These are phyloP conservation scores for Buphagus erythrorhynchus DNA, from an alignment of 2,797 vertebrate species.

Conservation along the genomic window DNA sequence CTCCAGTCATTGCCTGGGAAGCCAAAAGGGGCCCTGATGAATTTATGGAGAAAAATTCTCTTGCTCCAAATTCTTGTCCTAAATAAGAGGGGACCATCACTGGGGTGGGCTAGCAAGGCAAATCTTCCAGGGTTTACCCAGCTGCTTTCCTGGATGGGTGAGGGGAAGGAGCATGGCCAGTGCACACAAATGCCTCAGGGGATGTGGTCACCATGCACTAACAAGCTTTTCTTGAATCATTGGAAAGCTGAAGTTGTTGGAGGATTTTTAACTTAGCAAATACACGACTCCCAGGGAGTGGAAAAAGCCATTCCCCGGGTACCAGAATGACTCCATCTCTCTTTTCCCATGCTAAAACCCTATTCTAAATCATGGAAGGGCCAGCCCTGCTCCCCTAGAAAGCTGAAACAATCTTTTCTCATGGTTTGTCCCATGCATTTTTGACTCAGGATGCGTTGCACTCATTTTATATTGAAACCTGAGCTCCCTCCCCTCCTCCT, in stretches of 20 bases:
- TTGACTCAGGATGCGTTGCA: not conserved
- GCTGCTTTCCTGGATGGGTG: not conserved
- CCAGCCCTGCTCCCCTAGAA: not conserved
- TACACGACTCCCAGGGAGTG: rapidly evolving
- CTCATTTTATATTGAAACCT: not conserved
- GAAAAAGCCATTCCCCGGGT: not conserved
- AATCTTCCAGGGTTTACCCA: not conserved
- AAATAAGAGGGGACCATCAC: not conserved
- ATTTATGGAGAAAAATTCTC: not conserved
- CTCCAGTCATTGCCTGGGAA: not conserved
- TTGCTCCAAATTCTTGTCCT: not conserved
- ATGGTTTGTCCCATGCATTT: not conserved
- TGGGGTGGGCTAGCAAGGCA: not conserved
- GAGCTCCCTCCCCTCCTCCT: not conserved
- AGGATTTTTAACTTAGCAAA: not conserved
- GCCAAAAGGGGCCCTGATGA: not conserved
- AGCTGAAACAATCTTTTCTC: not conserved
- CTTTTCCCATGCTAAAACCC: not conserved
- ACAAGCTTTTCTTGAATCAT: not conserved
- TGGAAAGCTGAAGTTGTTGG: not conserved
- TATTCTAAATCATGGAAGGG: not conserved
- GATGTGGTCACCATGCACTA: not conserved
- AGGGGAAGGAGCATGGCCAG: not conserved
- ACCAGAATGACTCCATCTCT: not conserved
- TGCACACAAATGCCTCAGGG: not conserved